Conservation (phyloP, 1,140 invertebrate species). For the Drosophila tsacasi region DNA sequence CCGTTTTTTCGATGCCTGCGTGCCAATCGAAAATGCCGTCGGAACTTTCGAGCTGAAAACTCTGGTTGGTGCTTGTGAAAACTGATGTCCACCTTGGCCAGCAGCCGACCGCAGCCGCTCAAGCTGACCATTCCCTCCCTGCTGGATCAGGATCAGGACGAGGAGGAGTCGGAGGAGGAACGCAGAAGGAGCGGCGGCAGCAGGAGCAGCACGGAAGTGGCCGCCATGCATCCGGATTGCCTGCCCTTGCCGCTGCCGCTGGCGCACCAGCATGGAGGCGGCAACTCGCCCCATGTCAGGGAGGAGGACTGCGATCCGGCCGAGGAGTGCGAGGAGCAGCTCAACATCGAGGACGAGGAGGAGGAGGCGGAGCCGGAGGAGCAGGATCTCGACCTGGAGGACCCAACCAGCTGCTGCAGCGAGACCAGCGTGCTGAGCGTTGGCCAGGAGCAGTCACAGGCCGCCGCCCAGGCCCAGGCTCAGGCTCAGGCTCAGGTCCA, state of each 20-base stretch:
- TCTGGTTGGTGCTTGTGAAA: slow-evolving; percentile 18
- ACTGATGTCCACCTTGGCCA: slow-evolving; percentile 80
- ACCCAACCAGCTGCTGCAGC: slow-evolving; percentile 86
- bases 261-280: slow-evolving; percentile 50
- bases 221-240: slow-evolving; percentile 73
- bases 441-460: slow-evolving; percentile 87
- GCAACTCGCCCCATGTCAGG: slow-evolving; percentile 67
- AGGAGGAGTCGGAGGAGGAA: slow-evolving; percentile 21
- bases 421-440: slow-evolving; percentile 89
- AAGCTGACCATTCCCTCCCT: slow-evolving; percentile 58
- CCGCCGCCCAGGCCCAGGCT: slow-evolving; percentile 22
- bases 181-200: slow-evolving; percentile 4
- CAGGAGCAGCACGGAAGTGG: slow-evolving; percentile 15
- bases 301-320: slow-evolving; percentile 41
- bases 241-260: slow-evolving; percentile 70
- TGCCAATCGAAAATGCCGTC: slow-evolving; percentile 45
- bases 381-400: slow-evolving; percentile 57
- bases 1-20: background rate
- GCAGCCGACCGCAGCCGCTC: slow-evolving; percentile 67
- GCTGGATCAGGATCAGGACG: slow-evolving; percentile 32
- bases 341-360: slow-evolving; percentile 69
- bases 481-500: slow-evolving; percentile 43
- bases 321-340: slow-evolving; percentile 48
- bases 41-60: slow-evolving; percentile 31
- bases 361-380: slow-evolving; percentile 25